Percentiles rank a stretch among this genome's conserved stretches.
Conservation (phyloP, 2,888 invertebrate species). For the Tenthredo scrophulariae region DNA sequence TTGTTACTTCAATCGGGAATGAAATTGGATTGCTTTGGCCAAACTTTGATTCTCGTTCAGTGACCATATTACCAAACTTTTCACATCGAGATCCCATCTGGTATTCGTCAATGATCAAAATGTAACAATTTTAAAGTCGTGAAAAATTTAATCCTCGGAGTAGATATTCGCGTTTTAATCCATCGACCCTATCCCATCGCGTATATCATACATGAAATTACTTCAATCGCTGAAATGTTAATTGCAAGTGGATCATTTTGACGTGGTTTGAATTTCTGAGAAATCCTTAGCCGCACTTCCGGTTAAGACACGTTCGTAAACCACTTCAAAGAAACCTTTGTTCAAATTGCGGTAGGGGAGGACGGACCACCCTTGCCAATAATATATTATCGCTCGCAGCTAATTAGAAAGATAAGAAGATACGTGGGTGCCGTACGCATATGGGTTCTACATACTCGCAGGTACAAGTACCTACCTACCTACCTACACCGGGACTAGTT, state of each 20-base stretch:
- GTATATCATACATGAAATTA: neutral
- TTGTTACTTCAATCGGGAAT: conserved; percentile 41
- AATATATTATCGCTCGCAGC: conserved; percentile 49
- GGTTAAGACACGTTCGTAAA: neutral
- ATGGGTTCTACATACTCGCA: neutral
- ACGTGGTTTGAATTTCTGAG: neutral
- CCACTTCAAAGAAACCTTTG: conserved; percentile 1
- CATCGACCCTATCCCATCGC: neutral
- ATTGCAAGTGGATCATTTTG: neutral
- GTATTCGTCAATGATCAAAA: neutral
- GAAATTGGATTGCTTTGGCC: conserved; percentile 30
- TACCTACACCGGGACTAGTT: conserved; percentile 34
- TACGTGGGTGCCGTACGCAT: conserved; percentile 45
- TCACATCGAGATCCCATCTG: conserved; percentile 39
- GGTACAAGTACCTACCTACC: neutral
- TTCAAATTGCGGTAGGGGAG: neutral
- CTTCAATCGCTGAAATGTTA: neutral
- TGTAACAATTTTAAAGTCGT: conserved; percentile 2
- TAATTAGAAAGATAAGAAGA: conserved; percentile 51
- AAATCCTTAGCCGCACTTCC: neutral
- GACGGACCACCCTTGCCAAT: conserved; percentile 27
- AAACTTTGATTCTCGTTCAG: conserved; percentile 41
- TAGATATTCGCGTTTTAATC: neutral
- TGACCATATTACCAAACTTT: conserved; percentile 38
- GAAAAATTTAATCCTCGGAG: neutral